Base-by-base conservation (phyloP, 2,113 vertebrate genomes). In the Vulpes vulpes region DNA sequence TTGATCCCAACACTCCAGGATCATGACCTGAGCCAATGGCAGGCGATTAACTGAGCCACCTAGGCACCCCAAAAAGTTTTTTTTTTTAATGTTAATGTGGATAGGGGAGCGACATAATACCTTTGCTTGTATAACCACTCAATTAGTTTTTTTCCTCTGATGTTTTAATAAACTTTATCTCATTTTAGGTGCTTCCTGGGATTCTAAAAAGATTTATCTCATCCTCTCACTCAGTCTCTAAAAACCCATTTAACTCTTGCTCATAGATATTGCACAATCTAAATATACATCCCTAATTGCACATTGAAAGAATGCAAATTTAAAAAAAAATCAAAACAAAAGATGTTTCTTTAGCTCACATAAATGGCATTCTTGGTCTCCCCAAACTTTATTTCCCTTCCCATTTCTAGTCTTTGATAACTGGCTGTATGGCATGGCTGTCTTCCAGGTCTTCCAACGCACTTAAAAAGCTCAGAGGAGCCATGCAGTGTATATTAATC, bases 401-500 rank as follows among this genome's bases (percentile, higher is more conserved):
- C 53, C 11, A 43, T 98, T 97, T 98, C 89, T 90, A 74, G 96
- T 96, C 80, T 97, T 98, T 98, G 96, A 90, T 97, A 96, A 97
- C 59, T 67, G 84, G 95, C 89, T 97, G 11, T 89, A 95, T 55
- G 81, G 95, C 78, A 87, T 92, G 79, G 59, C 96, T 95, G 67
- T 91, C 81, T 97, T 98, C 97, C 97, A 97, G 97, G 78, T 92
- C 88, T 97, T 98, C 97, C 97, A 97, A 97, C 35, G 60, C 95
- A 96, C 94, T 69, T 3, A 35, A 90, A 98, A 97, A 95, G 97
- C 98, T 98, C 94, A 71, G 74, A 97, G 97, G 97, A 97, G 95
- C 92, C 95, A 97, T 97, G 96, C 98, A 82, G 93, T 98, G 98
- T 97, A 96, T 98, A 98, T 98, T 97, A 98, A 98, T 99, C 97